Conservation (phyloP, 2,888 invertebrate species). For the Tetrapedia diversipes region DNA sequence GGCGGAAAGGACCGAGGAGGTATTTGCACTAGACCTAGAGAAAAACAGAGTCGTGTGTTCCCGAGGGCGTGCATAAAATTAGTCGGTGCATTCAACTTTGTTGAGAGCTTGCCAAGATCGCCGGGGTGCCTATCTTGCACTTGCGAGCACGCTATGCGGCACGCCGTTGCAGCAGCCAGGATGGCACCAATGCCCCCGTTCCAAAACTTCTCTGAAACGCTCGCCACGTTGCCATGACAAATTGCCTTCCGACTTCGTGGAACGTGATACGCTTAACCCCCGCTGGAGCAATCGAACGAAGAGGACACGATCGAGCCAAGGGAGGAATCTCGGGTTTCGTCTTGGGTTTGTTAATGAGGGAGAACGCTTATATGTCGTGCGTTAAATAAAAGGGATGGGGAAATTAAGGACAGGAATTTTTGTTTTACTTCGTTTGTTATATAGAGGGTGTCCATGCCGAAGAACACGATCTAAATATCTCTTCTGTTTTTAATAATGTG, state of each 20-base stretch:
- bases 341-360: not conserved
- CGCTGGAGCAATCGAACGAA: constrained; percentile 11
- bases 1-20: constrained; percentile 56
- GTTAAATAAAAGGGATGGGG: no score
- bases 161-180: constrained; percentile 60
- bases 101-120: constrained; percentile 73
- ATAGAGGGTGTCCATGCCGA: no score
- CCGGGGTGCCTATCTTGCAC: constrained; percentile 40
- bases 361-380: no score
- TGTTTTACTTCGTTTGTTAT: no score
- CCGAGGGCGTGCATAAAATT: constrained; percentile 70
- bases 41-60: constrained; percentile 66
- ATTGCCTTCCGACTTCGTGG: constrained; percentile 40
- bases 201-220: constrained; percentile 54
- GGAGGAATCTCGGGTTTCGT: not conserved
- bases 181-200: constrained; percentile 73
- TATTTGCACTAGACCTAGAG: constrained; percentile 74
- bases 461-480: no score
- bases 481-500: no score
- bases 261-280: constrained; percentile 34
- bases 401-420: no score
- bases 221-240: constrained; percentile 46
- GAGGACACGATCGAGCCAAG: not conserved
- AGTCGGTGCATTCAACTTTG: constrained; percentile 77
- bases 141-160: constrained; percentile 46